Evolutionary conservation across 2,797 vertebrate species (phyloP), one percentile per base, ranked within the genome.

Genomic region (Sciurus vulgaris): DNA sequence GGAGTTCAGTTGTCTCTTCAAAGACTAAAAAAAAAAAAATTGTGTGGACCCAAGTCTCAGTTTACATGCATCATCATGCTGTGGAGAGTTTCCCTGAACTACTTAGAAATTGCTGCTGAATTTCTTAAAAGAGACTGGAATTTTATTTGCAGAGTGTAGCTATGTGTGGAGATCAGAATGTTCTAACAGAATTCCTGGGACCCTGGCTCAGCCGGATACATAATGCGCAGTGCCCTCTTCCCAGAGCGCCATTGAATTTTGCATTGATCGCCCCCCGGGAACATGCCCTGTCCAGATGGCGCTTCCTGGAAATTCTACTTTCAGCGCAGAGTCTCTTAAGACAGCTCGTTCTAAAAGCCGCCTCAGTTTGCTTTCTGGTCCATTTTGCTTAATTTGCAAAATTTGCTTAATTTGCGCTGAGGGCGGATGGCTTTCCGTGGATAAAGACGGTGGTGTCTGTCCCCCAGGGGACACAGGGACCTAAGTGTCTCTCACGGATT

Each of bases 401-500:
- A n/a, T n/a, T n/a, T n/a, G n/a, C n/a, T n/a, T n/a, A n/a, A n/a
- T n/a, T n/a, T 2, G 11, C 13, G 5, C 12, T 41, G 38, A 69
- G 5, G 5, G 1, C 8, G 4, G 41, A 38, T 30, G 0, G 0
- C 3, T 35, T 56, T 69, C 5, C 8, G 1, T 33, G 30, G 20
- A 11, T 54, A 14, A 4, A 2, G 22, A 13, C 41, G 2, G 17
- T 72, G 5, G 1, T 11, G 3, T 44, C 13, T 67, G 6, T 63
- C 38, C 72, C 10, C 13, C 0, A 35, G 11, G 33, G 9, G 0
- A 49, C 3, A 7, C 28, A 33, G 10, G 5, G 17, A 6, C 0
- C 0, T 10, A 13, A 49, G 7, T 3, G 5, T 18, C 41, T 15
- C 30, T 63, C 1, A 24, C 47, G 28, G 5, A 17, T 22, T 30